A percentile compares a stretch with the other conserved stretches of the same genome.
Evolutionary conservation across 2,113 vertebrate genomes (phyloP).

Genomic region (Dolichallabes microphthalmus): DNA sequence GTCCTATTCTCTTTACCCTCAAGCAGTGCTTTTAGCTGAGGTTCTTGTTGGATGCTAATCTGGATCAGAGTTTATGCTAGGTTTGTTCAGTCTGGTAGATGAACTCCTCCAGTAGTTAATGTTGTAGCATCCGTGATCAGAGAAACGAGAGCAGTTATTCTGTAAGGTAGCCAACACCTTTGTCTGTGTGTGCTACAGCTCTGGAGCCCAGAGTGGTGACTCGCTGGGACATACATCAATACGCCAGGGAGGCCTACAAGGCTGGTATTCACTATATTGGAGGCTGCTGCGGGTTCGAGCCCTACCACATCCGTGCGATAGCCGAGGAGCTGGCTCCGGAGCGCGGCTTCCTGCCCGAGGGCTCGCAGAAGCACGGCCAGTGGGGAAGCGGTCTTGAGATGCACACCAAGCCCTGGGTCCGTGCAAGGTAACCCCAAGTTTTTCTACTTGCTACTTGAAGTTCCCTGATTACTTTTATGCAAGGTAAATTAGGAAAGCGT

Average conservation of each 20-base stretch:
- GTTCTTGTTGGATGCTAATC: not conserved
- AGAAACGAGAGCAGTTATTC: not conserved
- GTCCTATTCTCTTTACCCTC: not conserved
- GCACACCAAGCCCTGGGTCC: conserved; percentile 97
- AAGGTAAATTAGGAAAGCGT: not conserved
- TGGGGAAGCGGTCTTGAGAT: conserved; percentile 86
- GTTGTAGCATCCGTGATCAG: not conserved
- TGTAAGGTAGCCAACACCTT: not conserved
- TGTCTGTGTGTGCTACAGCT: conserved; percentile 63
- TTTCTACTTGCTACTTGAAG: too few relatives aligned
- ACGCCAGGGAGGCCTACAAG: conserved; percentile 87
- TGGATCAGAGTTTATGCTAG: not conserved
- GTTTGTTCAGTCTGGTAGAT: not conserved
- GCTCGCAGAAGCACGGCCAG: conserved; percentile 88
- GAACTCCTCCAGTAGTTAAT: not conserved
- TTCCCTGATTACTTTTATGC: not conserved
- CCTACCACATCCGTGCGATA: conserved; percentile 89
- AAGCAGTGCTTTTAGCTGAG: not conserved
- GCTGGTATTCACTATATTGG: conserved; percentile 88
- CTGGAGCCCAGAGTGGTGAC: conserved; percentile 89
- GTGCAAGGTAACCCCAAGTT: conserved; percentile 81
- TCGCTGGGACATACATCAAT: conserved; percentile 93
- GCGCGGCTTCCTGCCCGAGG: conserved; percentile 81
- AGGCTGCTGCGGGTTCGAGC: conserved; percentile 94
- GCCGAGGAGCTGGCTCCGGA: conserved; percentile 88